Conservation (phyloP, 1,140 invertebrate species). For the Lordiphosa clarofinis region DNA sequence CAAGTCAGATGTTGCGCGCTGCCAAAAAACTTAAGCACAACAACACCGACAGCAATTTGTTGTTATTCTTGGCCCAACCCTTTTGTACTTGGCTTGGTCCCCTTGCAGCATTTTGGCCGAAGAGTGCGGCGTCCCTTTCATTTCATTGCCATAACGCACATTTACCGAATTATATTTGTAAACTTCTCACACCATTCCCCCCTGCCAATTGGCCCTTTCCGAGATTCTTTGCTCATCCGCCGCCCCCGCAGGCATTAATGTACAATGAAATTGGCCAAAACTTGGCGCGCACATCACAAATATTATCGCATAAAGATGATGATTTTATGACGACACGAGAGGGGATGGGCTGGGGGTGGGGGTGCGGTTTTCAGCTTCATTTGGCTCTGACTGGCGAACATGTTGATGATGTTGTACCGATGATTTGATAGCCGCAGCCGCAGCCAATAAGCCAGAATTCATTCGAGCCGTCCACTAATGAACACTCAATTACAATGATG, state of each 20-base stretch:
- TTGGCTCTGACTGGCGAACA: slow-evolving; percentile 38
- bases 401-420: slow-evolving; percentile 65
- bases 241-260: slow-evolving; percentile 52
- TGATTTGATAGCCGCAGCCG: slow-evolving; percentile 61
- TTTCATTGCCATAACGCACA: slow-evolving; percentile 71
- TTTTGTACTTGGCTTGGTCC: slow-evolving; percentile 6
- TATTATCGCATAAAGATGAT: slow-evolving; percentile 76
- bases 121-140: slow-evolving; percentile 52
- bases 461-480: slow-evolving; percentile 62
- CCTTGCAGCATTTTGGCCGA: slow-evolving; percentile 34
- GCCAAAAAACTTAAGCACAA: slow-evolving; percentile 74
- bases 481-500: slow-evolving; percentile 78
- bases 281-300: slow-evolving; percentile 73
- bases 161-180: slow-evolving; percentile 76
- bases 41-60: slow-evolving; percentile 51
- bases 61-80: slow-evolving; percentile 53
- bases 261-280: slow-evolving; percentile 71
- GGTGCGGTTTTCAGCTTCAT: slow-evolving; percentile 26
- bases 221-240: background rate
- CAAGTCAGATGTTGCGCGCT: slow-evolving; percentile 73
- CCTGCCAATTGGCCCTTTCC: slow-evolving; percentile 5
- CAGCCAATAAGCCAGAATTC: slow-evolving; percentile 68
- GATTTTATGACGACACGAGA: slow-evolving; percentile 66
- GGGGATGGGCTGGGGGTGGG: background rate
- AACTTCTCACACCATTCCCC: slow-evolving; percentile 50